Evolutionary conservation across 2,888 invertebrate genomes (phyloP), one percentile per base, ranked within the genome.

Genomic region (Brenthis daphne): DNA sequence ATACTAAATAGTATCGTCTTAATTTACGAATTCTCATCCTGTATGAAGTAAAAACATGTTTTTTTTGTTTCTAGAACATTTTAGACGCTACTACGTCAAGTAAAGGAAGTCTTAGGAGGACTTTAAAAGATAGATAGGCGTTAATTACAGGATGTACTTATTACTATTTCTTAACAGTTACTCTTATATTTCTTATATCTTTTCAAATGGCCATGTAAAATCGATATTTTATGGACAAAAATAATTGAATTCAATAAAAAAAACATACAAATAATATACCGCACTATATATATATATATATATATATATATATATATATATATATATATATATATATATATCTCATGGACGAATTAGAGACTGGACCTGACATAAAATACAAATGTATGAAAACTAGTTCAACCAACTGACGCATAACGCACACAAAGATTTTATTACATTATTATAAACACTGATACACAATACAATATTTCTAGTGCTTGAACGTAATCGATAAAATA

Each of bases 131-230:
- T 60, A 67, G 64, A 64, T 51, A 16, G 58, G 60, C 51, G 67
- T 56, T 70, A 70, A 67, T 70, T 67, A 70, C 67, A 67, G 67
- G 51, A 64, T 51, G 43, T 29, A 5, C 33, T 33, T 13, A 12
- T 58, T 8, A 24, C 14, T 48, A 24, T 11, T 47, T 57, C 6
- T 57, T 13, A 5, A 20, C 54, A 54, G 43, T 16, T 5, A 16
- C 43, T 14, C 16, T 37, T 11, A 37, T 37, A 12, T n/a, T 56
- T 3, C 3, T 37, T n/a, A 56, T 37, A n/a, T 8, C n/a, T 11
- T 6, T 56, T 16, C n/a, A 37, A 55, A 55, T 14, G 6, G n/a
- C 1, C 1, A 6, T 6, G 14, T 13, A 1, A n/a, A 33, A 29
- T 6, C 4, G 4, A 29, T 5, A 29, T 29, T 29, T 29, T 29